Percentiles rank a stretch among this genome's conserved stretches.
phyloP scores from a whole-genome alignment of 2,888 invertebrate genomes.

The Netelia melanura region DNA sequence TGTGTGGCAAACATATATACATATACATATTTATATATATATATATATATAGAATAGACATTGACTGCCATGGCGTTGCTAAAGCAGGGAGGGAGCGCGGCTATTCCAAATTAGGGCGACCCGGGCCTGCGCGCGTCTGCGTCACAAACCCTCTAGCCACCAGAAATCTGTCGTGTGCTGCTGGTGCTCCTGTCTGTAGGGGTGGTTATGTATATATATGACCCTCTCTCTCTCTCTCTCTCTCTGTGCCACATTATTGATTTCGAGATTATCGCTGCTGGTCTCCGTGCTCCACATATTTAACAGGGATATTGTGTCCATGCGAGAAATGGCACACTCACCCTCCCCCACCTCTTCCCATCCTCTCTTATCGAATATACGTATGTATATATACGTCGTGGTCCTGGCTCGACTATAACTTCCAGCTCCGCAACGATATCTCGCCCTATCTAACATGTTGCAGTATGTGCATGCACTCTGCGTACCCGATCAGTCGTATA shows the following conservation, averaged over 20 bases:
- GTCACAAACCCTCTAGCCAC: slow-evolving; percentile 63
- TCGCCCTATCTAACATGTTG: background rate
- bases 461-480: background rate
- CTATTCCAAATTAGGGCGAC: slow-evolving; percentile 73
- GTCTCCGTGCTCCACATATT: slow-evolving; percentile 75
- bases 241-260: slow-evolving; percentile 80
- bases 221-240: slow-evolving; percentile 47
- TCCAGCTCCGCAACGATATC: slow-evolving; percentile 1
- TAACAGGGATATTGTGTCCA: slow-evolving; percentile 74
- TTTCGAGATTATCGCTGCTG: slow-evolving; percentile 82
- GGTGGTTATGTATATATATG: slow-evolving; percentile 29
- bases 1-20: slow-evolving; percentile 26
- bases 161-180: slow-evolving; percentile 70
- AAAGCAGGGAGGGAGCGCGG: slow-evolving; percentile 51
- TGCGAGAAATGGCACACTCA: slow-evolving; percentile 20
- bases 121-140: slow-evolving; percentile 70
- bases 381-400: slow-evolving; percentile 18
- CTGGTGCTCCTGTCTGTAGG: slow-evolving; percentile 22
- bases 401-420: background rate
- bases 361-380: slow-evolving; percentile 17
- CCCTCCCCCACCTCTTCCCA: background rate
- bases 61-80: slow-evolving; percentile 13
- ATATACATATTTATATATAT: slow-evolving; percentile 30
- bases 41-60: slow-evolving; percentile 6
- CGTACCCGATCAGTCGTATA: slow-evolving; percentile 3